Evolutionary conservation across 2,888 invertebrate species (phyloP), one percentile per base, ranked within the genome.

Genomic region (Xanthorhoe designata): DNA sequence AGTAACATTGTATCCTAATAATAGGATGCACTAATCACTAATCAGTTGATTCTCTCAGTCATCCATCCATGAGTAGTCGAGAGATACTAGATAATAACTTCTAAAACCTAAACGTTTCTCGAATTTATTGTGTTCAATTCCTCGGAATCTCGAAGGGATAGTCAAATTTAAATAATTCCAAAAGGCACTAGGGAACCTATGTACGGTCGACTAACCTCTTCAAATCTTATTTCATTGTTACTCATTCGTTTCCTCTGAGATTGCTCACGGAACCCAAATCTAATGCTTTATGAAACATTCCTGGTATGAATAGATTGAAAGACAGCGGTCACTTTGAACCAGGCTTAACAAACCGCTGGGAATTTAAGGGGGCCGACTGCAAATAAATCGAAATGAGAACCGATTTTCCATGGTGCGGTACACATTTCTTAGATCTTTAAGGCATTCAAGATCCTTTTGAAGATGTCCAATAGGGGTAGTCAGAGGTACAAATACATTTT

Each of bases 211-310:
- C 51, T 51, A 24, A 51, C 52, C 19, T 42, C 51, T 10, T 13
- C 24, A 42, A 59, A 59, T 59, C 24, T 32, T 32, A 57, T 57
- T 57, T 47, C 15, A 24, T 9, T 29, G 13, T 19, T 13, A 35
- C 29, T 18, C 35, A 58, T 50, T 18, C 18, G 18, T 35, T 58
- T 19, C 45, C 45, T 45, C 47, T 9, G 9, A 51, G 38, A 59
- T 38, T 51, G 59, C 15, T 52, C 52, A 52, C 9, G 51, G 51
- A 29, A 51, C 59, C 59, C 15, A 42, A 42, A 59, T 24, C 35
- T 51, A 52, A 60, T 60, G 51, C 24, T 52, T 52, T 60, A 60
- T 60, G 59, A 60, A 60, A 60, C 52, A 57, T 57, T 52, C 52
- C 29, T 52, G 38, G 38, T 52, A 32, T 47, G 47, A 47, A 47